These are phyloP conservation scores for Drosophila saltans DNA, from an alignment of 1,140 invertebrate species.

Conservation along the genomic window DNA sequence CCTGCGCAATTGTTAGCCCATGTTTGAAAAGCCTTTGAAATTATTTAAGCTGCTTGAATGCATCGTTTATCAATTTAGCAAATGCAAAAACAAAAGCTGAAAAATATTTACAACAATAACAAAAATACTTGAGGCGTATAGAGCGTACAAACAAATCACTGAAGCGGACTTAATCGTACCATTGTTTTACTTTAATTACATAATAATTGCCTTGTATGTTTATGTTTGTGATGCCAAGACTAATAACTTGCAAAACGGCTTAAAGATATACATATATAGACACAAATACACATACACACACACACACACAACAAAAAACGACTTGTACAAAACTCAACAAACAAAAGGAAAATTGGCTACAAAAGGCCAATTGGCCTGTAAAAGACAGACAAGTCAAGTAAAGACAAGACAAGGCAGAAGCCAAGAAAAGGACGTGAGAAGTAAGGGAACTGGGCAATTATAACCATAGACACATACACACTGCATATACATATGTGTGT, in stretches of 20 bases:
- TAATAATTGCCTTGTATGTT: slow-evolving; percentile 68
- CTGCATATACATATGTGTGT: not conserved
- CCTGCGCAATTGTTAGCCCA: not conserved
- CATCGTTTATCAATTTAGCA: slow-evolving; percentile 11
- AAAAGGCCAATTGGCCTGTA: slow-evolving; percentile 57
- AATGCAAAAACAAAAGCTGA: not conserved
- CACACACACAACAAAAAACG: slow-evolving; percentile 12
- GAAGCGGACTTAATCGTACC: slow-evolving; percentile 61
- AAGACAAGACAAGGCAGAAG: slow-evolving; percentile 13
- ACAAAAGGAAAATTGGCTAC: slow-evolving; percentile 52
- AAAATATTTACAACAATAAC: slow-evolving; percentile 12
- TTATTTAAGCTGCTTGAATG: not conserved
- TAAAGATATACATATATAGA: slow-evolving; percentile 46
- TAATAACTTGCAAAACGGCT: slow-evolving; percentile 70
- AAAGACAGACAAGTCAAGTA: slow-evolving; percentile 39
- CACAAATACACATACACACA: slow-evolving; percentile 8
- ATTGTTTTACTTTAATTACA: slow-evolving; percentile 80
- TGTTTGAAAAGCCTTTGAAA: slow-evolving; percentile 1
- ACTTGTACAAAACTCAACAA: slow-evolving; percentile 8
- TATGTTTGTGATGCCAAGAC: slow-evolving; percentile 30
- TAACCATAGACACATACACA: slow-evolving; percentile 44
- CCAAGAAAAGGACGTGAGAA: slow-evolving; percentile 15
- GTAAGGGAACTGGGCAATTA: slow-evolving; percentile 50
- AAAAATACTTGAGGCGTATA: slow-evolving; percentile 5
- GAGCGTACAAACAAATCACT: slow-evolving; percentile 32